A percentile compares a stretch with the other conserved stretches of the same genome.
Conservation (phyloP, 2,113 vertebrate species). For the Ammodytes marinus region DNA sequence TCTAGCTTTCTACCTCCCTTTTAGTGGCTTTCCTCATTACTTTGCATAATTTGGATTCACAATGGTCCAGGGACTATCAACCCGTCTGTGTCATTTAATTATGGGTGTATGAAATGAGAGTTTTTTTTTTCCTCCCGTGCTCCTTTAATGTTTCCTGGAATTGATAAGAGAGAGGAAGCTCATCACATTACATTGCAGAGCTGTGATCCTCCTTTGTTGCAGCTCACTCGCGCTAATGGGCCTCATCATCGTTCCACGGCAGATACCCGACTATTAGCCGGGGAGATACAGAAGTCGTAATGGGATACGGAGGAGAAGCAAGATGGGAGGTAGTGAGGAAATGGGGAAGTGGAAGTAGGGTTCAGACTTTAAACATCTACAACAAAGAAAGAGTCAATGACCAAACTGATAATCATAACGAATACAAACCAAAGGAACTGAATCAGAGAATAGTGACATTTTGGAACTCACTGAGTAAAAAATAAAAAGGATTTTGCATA, state of each 20-base stretch:
- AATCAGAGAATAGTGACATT: neutral
- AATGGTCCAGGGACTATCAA: constrained; percentile 82
- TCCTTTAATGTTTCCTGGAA: constrained; percentile 86
- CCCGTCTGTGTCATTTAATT: constrained; percentile 90
- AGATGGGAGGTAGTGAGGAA: neutral
- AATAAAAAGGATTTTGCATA: neutral
- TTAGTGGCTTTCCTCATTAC: constrained; percentile 75
- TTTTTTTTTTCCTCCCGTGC: constrained; percentile 71
- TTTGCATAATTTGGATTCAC: constrained; percentile 77
- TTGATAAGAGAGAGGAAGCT: constrained; percentile 84
- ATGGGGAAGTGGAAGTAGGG: neutral
- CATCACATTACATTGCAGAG: constrained; percentile 85
- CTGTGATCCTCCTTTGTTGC: constrained; percentile 87
- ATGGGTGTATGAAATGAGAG: constrained; percentile 89
- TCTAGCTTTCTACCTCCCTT: constrained; percentile 34
- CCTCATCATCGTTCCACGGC: constrained; percentile 84
- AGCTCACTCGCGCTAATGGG: constrained; percentile 89
- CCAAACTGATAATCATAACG: neutral
- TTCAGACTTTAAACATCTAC: neutral
- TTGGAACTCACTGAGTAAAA: neutral
- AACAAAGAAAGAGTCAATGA: neutral
- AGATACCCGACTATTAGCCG: constrained; percentile 90
- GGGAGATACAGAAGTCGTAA: constrained; percentile 62
- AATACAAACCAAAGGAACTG: neutral
- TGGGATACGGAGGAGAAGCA: constrained; percentile 43